These are phyloP conservation scores for Eunapius fragilis DNA, from an alignment of 37 sponge, comb jelly and placozoan species.

Conservation along the genomic window DNA sequence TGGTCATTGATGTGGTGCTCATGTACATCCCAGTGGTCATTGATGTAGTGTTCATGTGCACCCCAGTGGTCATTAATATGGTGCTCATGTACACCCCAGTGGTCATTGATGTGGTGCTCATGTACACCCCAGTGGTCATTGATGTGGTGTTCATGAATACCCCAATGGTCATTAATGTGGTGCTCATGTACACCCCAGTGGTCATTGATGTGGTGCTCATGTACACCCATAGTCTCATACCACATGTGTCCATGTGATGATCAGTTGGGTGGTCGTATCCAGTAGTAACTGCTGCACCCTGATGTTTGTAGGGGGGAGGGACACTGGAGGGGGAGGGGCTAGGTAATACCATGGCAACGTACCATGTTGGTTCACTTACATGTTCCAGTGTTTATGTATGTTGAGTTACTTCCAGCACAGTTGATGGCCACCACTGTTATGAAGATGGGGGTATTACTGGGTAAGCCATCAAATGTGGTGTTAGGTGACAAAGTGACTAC, in stretches of 20 bases:
- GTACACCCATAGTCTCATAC: no score
- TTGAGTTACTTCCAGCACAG: neutral
- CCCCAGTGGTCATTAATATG: no score
- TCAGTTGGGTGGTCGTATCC: neutral
- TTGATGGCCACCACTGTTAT: neutral
- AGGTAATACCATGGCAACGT: neutral
- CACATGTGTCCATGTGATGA: neutral
- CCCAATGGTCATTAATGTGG: no score
- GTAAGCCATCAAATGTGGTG: neutral
- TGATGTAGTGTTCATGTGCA: no score
- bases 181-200: no score
- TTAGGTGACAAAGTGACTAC: neutral
- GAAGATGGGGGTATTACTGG: neutral
- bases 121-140: no score
- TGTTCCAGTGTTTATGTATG: neutral
- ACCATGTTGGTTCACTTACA: neutral
- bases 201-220: no score
- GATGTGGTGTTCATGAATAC: no score
- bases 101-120: no score
- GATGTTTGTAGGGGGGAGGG: neutral
- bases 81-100: no score
- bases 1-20: no score
- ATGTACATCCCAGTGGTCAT: no score
- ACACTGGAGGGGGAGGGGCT: neutral
- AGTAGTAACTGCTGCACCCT: neutral